Conservation (phyloP, 1,140 invertebrate species). For the Drosophila sulfurigaster region DNA sequence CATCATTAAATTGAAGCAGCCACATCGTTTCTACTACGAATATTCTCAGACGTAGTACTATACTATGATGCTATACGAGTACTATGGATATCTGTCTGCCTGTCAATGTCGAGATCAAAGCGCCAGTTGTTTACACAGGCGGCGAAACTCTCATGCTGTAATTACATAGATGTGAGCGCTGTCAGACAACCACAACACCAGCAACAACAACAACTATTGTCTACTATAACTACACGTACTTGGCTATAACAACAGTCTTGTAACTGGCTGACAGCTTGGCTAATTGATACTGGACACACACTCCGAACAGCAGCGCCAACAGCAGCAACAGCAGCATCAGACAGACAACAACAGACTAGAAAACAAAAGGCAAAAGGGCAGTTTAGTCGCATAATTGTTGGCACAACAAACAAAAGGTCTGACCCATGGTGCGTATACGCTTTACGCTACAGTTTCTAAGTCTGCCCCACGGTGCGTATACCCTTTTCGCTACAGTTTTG, state of each 20-base stretch:
- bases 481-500: too few relatives aligned
- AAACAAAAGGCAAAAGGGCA: constrained; percentile 6
- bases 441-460: too few relatives aligned
- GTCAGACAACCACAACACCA: constrained; percentile 17
- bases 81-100: constrained; percentile 41
- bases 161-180: constrained; percentile 52
- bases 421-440: too few relatives aligned
- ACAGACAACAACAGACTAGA: neutral
- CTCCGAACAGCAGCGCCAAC: constrained; percentile 15
- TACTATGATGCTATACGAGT: too few relatives aligned
- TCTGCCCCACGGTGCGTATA: too few relatives aligned
- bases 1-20: constrained; percentile 17
- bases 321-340: neutral
- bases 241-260: constrained; percentile 37
- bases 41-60: neutral
- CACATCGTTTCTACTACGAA: constrained; percentile 3
- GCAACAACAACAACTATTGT: neutral
- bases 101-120: constrained; percentile 58
- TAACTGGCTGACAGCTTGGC: constrained; percentile 46
- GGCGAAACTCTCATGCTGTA: constrained; percentile 71
- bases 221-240: neutral
- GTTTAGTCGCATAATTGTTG: constrained; percentile 9
- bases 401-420: constrained; percentile 20
- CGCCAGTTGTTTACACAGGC: constrained; percentile 71
- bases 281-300: constrained; percentile 56